phyloP scores from a whole-genome alignment of 1,140 invertebrate species.

The Oryctes rhinoceros region DNA sequence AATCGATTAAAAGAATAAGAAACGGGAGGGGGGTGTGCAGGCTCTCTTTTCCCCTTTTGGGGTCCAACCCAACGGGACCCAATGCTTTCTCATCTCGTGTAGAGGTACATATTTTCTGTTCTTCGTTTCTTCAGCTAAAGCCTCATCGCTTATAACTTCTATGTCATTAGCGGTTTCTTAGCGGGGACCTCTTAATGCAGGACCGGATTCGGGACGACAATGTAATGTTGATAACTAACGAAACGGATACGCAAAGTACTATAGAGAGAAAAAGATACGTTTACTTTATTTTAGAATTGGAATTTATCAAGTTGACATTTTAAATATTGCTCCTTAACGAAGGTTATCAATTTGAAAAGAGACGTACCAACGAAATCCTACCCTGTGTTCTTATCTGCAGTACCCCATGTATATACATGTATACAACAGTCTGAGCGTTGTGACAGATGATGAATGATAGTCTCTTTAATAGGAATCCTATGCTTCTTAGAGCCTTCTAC shows the following conservation, averaged over 20 bases:
- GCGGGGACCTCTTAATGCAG: conserved; percentile 45
- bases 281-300: too few relatives aligned
- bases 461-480: conserved; percentile 55
- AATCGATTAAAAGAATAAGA: conserved; percentile 49
- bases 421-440: conserved; percentile 50
- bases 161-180: conserved; percentile 51
- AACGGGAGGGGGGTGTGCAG: conserved; percentile 44
- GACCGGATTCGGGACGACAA: conserved; percentile 35
- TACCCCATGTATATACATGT: conserved; percentile 47
- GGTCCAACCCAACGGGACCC: conserved; percentile 13
- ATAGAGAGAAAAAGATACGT: too few relatives aligned
- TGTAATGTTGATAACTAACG: neutral
- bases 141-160: conserved; percentile 34
- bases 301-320: too few relatives aligned
- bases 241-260: neutral
- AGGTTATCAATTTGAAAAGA: too few relatives aligned
- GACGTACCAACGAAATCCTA: neutral
- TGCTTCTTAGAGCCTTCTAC: conserved; percentile 52
- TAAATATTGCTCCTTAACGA: too few relatives aligned
- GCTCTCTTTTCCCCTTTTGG: conserved; percentile 18
- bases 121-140: neutral
- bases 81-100: neutral
- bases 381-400: conserved; percentile 49
- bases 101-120: neutral
- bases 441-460: conserved; percentile 58